Evolutionary conservation across 2,888 invertebrate species (phyloP), one percentile per base, ranked within the genome.

Genomic region (Malachius bipustulatus): DNA sequence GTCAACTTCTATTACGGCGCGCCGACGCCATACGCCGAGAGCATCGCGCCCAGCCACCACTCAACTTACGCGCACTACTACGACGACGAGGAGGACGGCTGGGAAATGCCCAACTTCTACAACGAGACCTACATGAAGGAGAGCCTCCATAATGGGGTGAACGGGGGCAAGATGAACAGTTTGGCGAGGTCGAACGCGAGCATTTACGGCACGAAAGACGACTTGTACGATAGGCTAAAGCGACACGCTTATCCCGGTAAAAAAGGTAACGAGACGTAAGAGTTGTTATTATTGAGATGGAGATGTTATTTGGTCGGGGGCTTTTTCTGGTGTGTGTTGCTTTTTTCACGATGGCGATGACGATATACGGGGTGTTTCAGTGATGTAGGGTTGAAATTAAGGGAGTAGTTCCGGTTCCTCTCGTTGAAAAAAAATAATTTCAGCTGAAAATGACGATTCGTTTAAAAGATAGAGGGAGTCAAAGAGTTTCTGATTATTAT

Each of bases 21-120:
- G 1, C 88, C 88, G 35, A 89, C 89, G 3, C 91, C 91, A 0
- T 91, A 91, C 64, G 91, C 91, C 32, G 91, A 91, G 60, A 89
- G 88, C 36, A 91, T 91, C 49, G 91, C 91, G 1, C 91, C 91
- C 1, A 90, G 90, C 4, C 91, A 91, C 62, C 91, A 91, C 57
- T 90, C 89, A 31, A 91, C 91, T 0, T 91, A 91, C 61, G 91
- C 91, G 3, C 91, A 91, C 59, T 91, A 91, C 60, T 91, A 91
- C 51, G 90, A 91, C 56, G 90, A 91, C 50, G 91, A 91, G 57
- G 91, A 91, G 62, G 91, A 91, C 52, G 91, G 90, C 30, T 91
- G 91, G 91, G 91, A 91, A 59, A 91, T 91, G 91, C 91, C 91
- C 0, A 91, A 91, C 63, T 91, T 91, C 63, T 91, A 91, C 65